Evolutionary conservation across 2,797 vertebrate species (phyloP), one percentile per base, ranked within the genome.

Genomic region (Phoebastria nigripes): DNA sequence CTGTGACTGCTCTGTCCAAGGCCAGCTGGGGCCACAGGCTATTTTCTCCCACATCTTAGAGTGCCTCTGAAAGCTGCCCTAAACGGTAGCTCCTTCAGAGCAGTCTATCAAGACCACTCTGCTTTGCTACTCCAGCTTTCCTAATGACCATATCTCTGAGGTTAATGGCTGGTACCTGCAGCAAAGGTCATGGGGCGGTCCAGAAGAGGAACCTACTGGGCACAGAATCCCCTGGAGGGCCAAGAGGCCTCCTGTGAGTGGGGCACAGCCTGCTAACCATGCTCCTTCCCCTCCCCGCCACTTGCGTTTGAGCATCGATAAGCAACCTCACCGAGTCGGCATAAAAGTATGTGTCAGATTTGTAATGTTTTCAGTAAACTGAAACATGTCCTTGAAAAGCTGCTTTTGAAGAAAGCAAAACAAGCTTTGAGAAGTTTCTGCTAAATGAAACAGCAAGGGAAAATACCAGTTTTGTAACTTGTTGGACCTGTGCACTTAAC

Each of bases 271-370:
- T 67, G 26, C 51, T 56, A 85, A 73, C 41, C 33, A 12, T 0
- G 0, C 18, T 93, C 14, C 44, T 93, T 82, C n/a, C 28, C 12
- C 31, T 84, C 20, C 59, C n/a, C 0, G 0, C 9, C 0, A 0
- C 11, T 31, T 73, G 47, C 2, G 2, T 73, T 42, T 66, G 19
- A 87, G 31, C 6, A 24, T 14, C 0, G 0, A 25, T 39, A 62
- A 82, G 54, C 24, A 77, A 37, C 15, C 13, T 71, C 26, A 63
- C 19, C 6, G 11, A 11, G n/a, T 0, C 0, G 0, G 35, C 76
- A 29, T 8, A 67, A 35, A 93, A 85, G 20, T 33, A 44, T n/a
- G 24, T 31, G 22, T 61, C 54, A 78, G 33, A n/a, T 62, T 42
- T 39, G 52, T 47, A 44, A 82, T 13, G 8, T 54, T 88, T 87